phyloP scores from a whole-genome alignment of 2,888 invertebrate species.

The Epistrophella euchroma region DNA sequence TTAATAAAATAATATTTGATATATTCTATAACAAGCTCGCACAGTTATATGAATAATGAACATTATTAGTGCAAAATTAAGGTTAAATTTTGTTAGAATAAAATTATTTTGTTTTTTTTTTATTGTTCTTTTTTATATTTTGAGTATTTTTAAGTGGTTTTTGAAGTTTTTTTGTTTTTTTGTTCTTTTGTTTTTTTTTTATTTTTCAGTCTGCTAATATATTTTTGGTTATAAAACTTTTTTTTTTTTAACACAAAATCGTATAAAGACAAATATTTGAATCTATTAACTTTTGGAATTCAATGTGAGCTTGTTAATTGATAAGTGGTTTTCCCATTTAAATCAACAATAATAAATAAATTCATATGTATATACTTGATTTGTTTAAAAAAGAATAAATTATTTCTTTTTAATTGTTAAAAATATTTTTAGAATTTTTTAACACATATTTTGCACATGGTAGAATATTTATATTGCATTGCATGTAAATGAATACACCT shows the following conservation, averaged over 20 bases:
- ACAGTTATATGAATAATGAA: slow-evolving; percentile 41
- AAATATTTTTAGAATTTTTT: not conserved
- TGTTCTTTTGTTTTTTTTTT: too few relatives aligned
- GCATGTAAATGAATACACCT: too few relatives aligned
- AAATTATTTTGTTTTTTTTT: slow-evolving; percentile 24
- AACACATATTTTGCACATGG: too few relatives aligned
- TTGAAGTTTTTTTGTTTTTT: too few relatives aligned
- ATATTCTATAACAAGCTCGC: slow-evolving; percentile 32
- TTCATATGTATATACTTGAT: not conserved
- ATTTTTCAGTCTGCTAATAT: not conserved
- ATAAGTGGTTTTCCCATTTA: slow-evolving; percentile 12
- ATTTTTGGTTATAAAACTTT: slow-evolving; percentile 10
- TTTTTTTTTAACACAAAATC: not conserved
- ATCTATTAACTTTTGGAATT: not conserved
- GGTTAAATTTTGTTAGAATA: slow-evolving; percentile 22
- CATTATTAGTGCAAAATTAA: slow-evolving; percentile 43
- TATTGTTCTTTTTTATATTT: slow-evolving; percentile 25
- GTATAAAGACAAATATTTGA: not conserved
- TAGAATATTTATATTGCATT: too few relatives aligned
- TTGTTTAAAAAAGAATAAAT: not conserved
- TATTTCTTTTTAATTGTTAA: not conserved
- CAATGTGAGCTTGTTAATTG: slow-evolving; percentile 7
- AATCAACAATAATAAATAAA: slow-evolving; percentile 1
- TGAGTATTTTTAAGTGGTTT: not conserved
- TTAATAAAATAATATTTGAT: slow-evolving; percentile 16